Conservation (phyloP, 92 coral and sea anemone species). For the Porites divaricata region DNA sequence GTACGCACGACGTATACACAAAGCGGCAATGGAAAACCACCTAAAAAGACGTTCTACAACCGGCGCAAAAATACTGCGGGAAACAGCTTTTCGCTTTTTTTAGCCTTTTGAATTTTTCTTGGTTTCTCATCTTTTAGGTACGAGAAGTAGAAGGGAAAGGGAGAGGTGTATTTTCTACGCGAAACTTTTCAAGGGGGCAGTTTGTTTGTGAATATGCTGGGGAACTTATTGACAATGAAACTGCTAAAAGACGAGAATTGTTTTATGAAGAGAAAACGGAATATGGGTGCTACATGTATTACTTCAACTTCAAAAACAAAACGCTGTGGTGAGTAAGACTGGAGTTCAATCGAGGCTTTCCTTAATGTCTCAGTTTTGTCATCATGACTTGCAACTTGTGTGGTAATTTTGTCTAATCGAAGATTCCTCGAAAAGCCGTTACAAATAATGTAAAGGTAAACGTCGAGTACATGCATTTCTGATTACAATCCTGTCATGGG, state of each 20-base stretch:
- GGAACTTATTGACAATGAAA: constrained; percentile 76
- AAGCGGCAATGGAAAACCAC: no score
- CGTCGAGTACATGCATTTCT: no score
- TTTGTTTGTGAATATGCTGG: constrained; percentile 98
- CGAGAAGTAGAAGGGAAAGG: constrained; percentile 92
- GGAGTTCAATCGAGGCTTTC: not conserved
- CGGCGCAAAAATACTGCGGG: no score
- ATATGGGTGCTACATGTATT: constrained; percentile 97
- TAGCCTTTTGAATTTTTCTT: not conserved
- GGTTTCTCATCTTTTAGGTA: constrained; percentile 50
- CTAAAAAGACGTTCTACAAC: no score
- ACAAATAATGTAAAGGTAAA: no score
- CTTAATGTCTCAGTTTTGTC: no score
- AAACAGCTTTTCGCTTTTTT: no score
- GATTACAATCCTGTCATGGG: no score
- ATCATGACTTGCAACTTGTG: no score
- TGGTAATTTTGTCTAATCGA: no score
- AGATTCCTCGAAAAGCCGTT: no score
- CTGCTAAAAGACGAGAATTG: constrained; percentile 88
- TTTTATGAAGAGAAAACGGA: constrained; percentile 73
- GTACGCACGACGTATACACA: no score
- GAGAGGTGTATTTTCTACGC: constrained; percentile 86
- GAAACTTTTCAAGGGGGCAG: constrained; percentile 73
- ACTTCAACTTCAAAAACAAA: constrained; percentile 83
- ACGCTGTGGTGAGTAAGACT: constrained; percentile 81